Conservation (phyloP, 2,797 vertebrate genomes). For the Chelmon rostratus region DNA sequence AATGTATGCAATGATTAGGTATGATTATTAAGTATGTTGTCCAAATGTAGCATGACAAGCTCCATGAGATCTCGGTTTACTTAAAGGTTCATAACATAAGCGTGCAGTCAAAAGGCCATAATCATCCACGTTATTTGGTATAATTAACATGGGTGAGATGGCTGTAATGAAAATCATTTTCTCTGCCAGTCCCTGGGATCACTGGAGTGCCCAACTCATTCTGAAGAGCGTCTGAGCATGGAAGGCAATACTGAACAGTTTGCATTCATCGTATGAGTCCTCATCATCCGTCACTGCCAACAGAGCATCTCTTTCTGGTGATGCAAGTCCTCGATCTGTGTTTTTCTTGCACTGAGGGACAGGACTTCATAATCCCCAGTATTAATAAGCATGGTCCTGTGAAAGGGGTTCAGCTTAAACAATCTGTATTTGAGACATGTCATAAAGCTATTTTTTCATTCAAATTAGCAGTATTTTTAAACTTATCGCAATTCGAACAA, state of each 20-base stretch:
- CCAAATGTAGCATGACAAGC: slow-evolving; percentile 9
- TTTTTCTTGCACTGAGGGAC: slow-evolving; percentile 12
- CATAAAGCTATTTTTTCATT: slow-evolving; percentile 18
- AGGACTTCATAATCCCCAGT: slow-evolving; percentile 31
- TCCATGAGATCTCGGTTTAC: slow-evolving; percentile 2
- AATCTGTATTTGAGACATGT: slow-evolving; percentile 8
- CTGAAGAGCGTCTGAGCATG: slow-evolving; percentile 30
- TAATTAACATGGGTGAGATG: slow-evolving; percentile 57
- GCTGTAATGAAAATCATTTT: slow-evolving; percentile 61
- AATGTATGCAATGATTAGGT: slow-evolving; percentile 16
- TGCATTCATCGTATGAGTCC: slow-evolving; percentile 32
- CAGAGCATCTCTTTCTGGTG: slow-evolving; percentile 21
- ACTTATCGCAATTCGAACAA: slow-evolving; percentile 22
- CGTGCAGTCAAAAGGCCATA: slow-evolving; percentile 41
- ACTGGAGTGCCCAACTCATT: slow-evolving; percentile 48
- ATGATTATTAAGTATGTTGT: slow-evolving; percentile 19
- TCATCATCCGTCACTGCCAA: slow-evolving; percentile 48
- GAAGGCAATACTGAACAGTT: slow-evolving; percentile 26
- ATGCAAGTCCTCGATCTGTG: slow-evolving; percentile 32
- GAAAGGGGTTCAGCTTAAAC: slow-evolving; percentile 11
- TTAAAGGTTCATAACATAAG: slow-evolving; percentile 6
- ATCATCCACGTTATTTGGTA: slow-evolving; percentile 54
- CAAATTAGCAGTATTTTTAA: slow-evolving; percentile 22
- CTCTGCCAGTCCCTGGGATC: slow-evolving; percentile 48
- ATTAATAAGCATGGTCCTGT: slow-evolving; percentile 28